Base-by-base conservation (phyloP, 1,140 invertebrate genomes). In the Centruroides sculpturatus region DNA sequence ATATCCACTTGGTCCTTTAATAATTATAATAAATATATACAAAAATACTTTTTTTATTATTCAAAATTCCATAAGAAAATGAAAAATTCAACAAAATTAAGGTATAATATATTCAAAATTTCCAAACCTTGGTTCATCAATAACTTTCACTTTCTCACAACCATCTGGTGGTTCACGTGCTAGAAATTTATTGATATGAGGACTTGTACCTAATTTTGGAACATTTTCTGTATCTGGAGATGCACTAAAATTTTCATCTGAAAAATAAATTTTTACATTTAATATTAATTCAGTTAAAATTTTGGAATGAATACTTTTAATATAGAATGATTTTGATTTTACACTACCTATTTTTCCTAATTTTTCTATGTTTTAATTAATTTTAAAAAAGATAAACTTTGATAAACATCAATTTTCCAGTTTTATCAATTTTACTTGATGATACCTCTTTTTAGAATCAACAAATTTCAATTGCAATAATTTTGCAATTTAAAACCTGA, bases 141-240 rank as follows among this genome's bases (percentile, higher is more conserved):
- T 75, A 69, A 81, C 80, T 76, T 84, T 85, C 41, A 76, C 72
- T 76, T 85, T 85, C 78, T 91, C 87, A 80, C 87, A 91, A 70
- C 87, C 87, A 80, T 89, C 87, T 35, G 87, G 87, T 59, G 87
- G 87, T 76, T 89, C 86, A 62, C 87, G 78, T 47, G 86, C 85
- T 67, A 89, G 78, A 74, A 89, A 89, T 72, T 82, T 83, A 71
- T 87, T 86, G 71, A 88, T 88, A 69, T 86, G 84, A 54, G 87
- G 87, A 64, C 86, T 89, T 61, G 85, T 85, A 23, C 84, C 84
- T 47, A 78, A 67, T 66, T 74, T 74, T 46, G 55, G 56, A 36
- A 55, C 56, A 59, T 56, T 60, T 57, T 68, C 63, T 56, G 68
- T 59, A 53, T 67, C 72, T 51, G 66, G 70, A 55, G 66, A 64